These are phyloP conservation scores for Lepus americanus DNA, from an alignment of 2,113 vertebrate genomes.

Conservation along the genomic window DNA sequence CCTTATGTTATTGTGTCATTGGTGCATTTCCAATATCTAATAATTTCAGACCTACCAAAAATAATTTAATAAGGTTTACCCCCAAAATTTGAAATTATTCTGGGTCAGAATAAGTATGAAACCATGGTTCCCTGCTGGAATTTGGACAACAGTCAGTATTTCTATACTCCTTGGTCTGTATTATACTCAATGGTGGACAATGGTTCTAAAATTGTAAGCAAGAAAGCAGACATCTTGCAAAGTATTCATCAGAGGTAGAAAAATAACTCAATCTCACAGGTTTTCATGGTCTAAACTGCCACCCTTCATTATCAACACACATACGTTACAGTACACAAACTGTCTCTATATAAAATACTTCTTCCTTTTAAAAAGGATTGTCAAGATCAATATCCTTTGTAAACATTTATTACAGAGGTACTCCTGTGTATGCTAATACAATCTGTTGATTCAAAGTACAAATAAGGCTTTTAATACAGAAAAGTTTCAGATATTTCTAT, in stretches of 20 bases:
- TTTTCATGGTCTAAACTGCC: conserved; percentile 23
- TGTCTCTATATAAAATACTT: neutral
- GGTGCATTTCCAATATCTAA: conserved; percentile 60
- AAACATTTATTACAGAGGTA: conserved; percentile 44
- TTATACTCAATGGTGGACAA: neutral
- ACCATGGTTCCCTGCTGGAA: conserved; percentile 9
- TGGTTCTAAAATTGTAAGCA: neutral
- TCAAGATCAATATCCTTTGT: conserved; percentile 22
- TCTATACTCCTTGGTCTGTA: conserved; percentile 17
- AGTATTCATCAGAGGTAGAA: conserved; percentile 19
- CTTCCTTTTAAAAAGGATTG: conserved; percentile 45
- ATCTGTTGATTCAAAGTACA: conserved; percentile 53
- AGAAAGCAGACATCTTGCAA: neutral
- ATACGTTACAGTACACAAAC: neutral
- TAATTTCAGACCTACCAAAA: conserved; percentile 35
- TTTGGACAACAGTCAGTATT: conserved; percentile 16
- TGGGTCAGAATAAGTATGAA: conserved; percentile 40
- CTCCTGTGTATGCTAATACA: neutral
- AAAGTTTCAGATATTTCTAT: conserved; percentile 61
- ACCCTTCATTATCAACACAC: neutral
- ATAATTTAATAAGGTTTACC: neutral
- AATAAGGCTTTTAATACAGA: conserved; percentile 49
- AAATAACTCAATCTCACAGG: conserved; percentile 22
- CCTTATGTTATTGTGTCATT: neutral
- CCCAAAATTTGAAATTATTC: conserved; percentile 52